Evolutionary conservation across 2,113 vertebrate species (phyloP), one percentile per base, ranked within the genome.

Genomic region (human): DNA sequence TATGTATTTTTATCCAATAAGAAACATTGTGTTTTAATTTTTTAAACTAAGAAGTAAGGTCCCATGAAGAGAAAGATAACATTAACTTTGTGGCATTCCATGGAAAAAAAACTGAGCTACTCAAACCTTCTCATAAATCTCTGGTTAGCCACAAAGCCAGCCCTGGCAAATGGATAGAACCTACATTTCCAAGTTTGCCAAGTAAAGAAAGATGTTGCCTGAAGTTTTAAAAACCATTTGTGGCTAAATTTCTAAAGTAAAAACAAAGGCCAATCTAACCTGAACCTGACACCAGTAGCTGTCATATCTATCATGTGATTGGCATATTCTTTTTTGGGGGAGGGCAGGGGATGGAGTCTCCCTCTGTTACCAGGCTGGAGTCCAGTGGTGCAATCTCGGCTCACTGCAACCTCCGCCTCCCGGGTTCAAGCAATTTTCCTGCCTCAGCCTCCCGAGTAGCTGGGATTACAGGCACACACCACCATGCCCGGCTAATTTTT

Each of bases 21-120:
- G 57, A 93, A 89, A 90, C 22, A 87, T 2, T 18, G 61, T 81
- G 43, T 43, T 35, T 95, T 88, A 81, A 85, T 81, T 80, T 75
- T 81, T 96, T 85, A 30, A 93, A 97, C 84, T 75, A 73, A 92
- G 94, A 90, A 95, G 86, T 83, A 93, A 93, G n/a, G 84, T 85
- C 68, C 52, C 45, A 75, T 7, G 25, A 98, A 70, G 43, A 57
- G n/a, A 93, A 95, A 86, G 89, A 95, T 95, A 97, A 92, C 90
- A 97, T 94, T 97, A 96, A 96, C 73, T 95, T 66, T 94, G 96
- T 95, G 85, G 83, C 59, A 66, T 91, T 68, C 80, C 18, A 57
- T 64, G 88, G 79, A 90, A 96, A 89, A 96, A 73, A 82, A 87
- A 90, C 87, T 94, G 89, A 78, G 61, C 27, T 94, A 66, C 45